Base-by-base conservation (phyloP, 1,140 invertebrate genomes). In the Halesus radiatus region DNA sequence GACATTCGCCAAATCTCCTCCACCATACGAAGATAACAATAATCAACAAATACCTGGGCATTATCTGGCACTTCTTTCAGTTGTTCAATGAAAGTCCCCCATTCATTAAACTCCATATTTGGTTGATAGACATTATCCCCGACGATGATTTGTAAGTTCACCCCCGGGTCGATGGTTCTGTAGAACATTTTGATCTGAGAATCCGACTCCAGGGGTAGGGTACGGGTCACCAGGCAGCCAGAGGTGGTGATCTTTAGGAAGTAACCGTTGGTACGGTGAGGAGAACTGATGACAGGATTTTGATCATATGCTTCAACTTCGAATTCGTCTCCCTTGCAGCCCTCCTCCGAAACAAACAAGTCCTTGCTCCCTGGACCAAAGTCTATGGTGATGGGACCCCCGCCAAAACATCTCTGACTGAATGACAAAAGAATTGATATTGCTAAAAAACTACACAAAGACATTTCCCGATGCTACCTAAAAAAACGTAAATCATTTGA, bases 231-330 rank as follows among this genome's bases (percentile, higher is more conserved):
- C 13, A 74, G 10, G 23, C 70, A 74, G 7, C 70, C 70, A 16
- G 70, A 54, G 15, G 18, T 18, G 23, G 22, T 15, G 23, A 74
- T 56, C 13, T 56, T 74, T 0, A 74, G 70, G 22, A 74, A 74
- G 18, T 23, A 74, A 3, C 70, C 70, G 6, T 74, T 74, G 5
- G 70, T 29, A 3, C 29, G 1, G 16, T 74, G 70, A 15, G 70
- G 70, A 26, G 53, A 26, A 56, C 13, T 8, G 0, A 56, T 74
- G 0, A 22, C n/a, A 2, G n/a, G 26, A 54, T n/a, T 5, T 6
- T 50, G 26, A 8, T 32, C 5, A 15, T 70, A 70, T 8, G 52
- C 37, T n/a, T 52, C 32, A 37, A 70, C 37, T 22, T 8, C 22
- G 8, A 70, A 50, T 1, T 70, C 66, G 7, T 52, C 37, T 2